Percentiles rank a stretch among this genome's conserved stretches.
phyloP scores from a whole-genome alignment of 1,140 invertebrate species.

The Pygmarrhopalites habei region DNA sequence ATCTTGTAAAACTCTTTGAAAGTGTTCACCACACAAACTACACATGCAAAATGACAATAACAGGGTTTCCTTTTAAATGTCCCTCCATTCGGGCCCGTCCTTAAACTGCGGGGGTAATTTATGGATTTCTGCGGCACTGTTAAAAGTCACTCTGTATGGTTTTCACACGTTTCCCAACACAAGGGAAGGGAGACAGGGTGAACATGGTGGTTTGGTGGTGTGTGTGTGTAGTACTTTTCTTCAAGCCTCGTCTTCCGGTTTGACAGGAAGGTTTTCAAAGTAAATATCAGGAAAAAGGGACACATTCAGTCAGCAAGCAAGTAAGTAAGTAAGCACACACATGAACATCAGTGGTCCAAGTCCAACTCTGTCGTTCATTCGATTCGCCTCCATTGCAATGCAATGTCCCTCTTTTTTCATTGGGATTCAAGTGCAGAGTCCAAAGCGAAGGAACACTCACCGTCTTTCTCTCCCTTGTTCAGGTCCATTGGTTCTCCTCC shows the following conservation, averaged over 20 bases:
- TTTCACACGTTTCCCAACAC: background rate
- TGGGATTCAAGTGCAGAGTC: background rate
- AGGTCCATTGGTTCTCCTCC: conserved; percentile 30
- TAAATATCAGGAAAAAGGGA: conserved; percentile 21
- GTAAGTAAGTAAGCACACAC: too few species aligned
- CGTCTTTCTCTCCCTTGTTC: conserved; percentile 15
- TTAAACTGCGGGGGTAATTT: background rate
- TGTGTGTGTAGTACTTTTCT: conserved; percentile 13
- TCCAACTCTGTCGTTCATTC: too few species aligned
- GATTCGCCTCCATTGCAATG: too few species aligned
- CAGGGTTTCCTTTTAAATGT: too few species aligned
- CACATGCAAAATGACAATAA: too few species aligned
- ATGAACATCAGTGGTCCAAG: too few species aligned
- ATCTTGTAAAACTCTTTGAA: too few species aligned
- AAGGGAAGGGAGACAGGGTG: background rate
- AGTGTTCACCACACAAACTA: too few species aligned
- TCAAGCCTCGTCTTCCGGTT: conserved; percentile 32
- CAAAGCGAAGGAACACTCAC: background rate
- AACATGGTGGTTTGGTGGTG: background rate
- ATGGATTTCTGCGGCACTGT: conserved; percentile 8
- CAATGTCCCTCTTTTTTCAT: too few species aligned
- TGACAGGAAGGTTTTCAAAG: conserved; percentile 27
- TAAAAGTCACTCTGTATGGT: conserved; percentile 1
- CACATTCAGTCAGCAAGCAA: background rate
- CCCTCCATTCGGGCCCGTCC: too few species aligned